phyloP scores from a whole-genome alignment of 2,113 vertebrate species.

The Zapornia atra region DNA sequence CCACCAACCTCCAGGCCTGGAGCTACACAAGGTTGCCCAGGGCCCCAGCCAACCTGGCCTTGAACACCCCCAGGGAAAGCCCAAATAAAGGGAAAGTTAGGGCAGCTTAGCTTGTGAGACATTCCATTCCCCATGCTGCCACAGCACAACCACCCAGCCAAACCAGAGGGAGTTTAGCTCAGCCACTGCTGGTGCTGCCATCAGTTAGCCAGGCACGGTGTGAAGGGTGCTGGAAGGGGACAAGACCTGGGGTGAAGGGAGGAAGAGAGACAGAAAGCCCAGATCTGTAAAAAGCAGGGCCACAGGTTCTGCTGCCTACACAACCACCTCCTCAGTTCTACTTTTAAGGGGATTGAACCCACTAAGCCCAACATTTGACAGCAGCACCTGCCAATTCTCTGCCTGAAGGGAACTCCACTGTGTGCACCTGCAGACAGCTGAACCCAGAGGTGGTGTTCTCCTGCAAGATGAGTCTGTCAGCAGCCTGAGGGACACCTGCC shows the following conservation, averaged over 20 bases:
- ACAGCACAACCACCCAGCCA: neutral
- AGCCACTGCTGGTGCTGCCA: neutral
- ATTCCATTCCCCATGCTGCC: neutral
- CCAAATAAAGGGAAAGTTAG: no score
- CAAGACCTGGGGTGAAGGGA: neutral
- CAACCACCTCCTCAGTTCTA: no score
- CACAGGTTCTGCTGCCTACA: no score
- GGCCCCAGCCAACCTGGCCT: no score
- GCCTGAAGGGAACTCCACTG: neutral
- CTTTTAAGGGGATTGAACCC: no score
- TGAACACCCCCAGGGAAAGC: no score
- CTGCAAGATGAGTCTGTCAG: no score
- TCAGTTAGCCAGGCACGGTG: neutral
- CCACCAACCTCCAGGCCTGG: no score
- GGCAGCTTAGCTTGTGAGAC: neutral
- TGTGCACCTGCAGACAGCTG: neutral
- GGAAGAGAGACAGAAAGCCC: neutral
- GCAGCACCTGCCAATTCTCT: neutral
- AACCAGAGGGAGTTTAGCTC: conserved; percentile 19
- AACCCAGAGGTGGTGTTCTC: neutral
- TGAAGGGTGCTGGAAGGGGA: neutral
- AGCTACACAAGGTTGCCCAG: no score
- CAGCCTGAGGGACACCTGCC: no score
- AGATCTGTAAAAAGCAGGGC: conserved; percentile 10
- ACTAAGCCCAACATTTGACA: neutral